These are phyloP conservation scores for Fulica atra DNA, from an alignment of 2,113 vertebrate species.

Conservation along the genomic window DNA sequence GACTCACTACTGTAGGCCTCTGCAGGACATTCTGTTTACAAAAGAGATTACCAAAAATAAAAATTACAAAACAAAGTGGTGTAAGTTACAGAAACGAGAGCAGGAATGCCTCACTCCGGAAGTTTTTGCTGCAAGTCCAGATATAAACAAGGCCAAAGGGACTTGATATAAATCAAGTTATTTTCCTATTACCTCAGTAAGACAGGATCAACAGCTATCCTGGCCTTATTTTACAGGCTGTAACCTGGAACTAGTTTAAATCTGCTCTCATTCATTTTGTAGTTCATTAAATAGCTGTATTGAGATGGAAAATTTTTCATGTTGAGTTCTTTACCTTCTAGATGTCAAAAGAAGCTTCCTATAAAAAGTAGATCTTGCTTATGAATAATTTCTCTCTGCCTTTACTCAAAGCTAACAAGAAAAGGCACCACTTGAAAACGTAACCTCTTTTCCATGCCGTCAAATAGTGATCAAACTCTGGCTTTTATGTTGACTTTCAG, in stretches of 20 bases:
- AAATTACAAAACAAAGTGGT: conserved; percentile 51
- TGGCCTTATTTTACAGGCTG: neutral
- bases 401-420: neutral
- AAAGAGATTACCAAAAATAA: conserved; percentile 61
- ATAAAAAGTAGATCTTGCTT: neutral
- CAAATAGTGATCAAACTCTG: neutral
- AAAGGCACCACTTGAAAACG: neutral
- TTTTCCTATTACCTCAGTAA: conserved; percentile 5
- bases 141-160: conserved; percentile 13
- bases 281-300: neutral
- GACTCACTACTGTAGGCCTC: conserved; percentile 43
- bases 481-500: neutral
- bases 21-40: conserved; percentile 45
- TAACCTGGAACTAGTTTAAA: conserved; percentile 17
- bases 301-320: neutral
- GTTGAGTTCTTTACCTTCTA: neutral
- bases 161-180: neutral
- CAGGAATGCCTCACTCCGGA: conserved; percentile 28
- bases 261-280: neutral
- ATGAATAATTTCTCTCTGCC: neutral
- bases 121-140: conserved; percentile 38
- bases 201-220: neutral
- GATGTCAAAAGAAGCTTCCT: neutral
- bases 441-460: neutral
- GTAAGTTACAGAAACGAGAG: conserved; percentile 12